These are phyloP conservation scores for Orthosia gracilis DNA, from an alignment of 2,888 invertebrate genomes.

Conservation along the genomic window DNA sequence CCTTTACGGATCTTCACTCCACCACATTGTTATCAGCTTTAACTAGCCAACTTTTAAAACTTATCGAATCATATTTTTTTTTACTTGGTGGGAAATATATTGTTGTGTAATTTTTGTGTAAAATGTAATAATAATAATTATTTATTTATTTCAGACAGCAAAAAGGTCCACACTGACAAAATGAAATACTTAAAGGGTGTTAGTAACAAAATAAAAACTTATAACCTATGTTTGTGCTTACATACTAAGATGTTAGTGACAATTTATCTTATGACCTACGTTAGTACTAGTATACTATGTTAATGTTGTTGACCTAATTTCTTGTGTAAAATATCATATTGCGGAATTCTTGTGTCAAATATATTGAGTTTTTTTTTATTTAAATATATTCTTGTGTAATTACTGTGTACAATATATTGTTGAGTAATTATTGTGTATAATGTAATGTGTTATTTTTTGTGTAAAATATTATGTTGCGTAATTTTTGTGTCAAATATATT, in stretches of 20 bases:
- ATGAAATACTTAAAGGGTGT: too few relatives aligned
- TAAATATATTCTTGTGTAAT: background rate
- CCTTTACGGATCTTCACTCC: slow-evolving; percentile 50
- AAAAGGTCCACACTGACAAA: too few relatives aligned
- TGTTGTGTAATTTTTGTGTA: background rate
- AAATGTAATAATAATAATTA: too few relatives aligned
- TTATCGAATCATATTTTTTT: slow-evolving; percentile 24
- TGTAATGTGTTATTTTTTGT: too few relatives aligned
- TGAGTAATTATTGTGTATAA: background rate
- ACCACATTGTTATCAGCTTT: slow-evolving; percentile 53
- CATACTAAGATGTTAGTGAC: too few relatives aligned
- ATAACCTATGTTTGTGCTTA: too few relatives aligned
- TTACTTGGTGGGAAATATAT: background rate
- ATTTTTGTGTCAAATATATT: background rate
- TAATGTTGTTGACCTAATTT: too few relatives aligned
- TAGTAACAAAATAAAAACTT: too few relatives aligned
- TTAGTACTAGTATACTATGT: too few relatives aligned
- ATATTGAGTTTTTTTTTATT: background rate
- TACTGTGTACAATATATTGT: background rate
- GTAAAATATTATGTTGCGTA: background rate
- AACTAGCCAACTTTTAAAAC: slow-evolving; percentile 39
- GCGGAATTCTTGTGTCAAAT: background rate
- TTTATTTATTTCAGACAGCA: too few relatives aligned
- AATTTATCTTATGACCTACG: too few relatives aligned
- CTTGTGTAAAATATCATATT: background rate